Evolutionary conservation across 1,140 invertebrate genomes (phyloP), one percentile per base, ranked within the genome.

Genomic region (Pseudomyrmex concolor): DNA sequence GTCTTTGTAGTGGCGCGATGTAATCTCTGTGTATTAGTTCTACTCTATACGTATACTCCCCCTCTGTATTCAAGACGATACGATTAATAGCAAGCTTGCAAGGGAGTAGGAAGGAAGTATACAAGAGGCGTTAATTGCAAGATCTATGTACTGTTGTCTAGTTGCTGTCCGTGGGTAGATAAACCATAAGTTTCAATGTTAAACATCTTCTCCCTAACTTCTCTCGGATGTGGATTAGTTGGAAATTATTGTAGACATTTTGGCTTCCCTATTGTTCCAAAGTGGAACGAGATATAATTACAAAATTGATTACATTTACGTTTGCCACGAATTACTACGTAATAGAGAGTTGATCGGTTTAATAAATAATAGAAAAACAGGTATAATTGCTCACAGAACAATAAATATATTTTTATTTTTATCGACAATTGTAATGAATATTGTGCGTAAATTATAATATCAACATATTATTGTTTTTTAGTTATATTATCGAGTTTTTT

Each of bases 81-180:
- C 51, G 68, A 76, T 84, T 74, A 84, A 73, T 62, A 84, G 70
- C 64, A 34, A 74, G 82, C n/a, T 77, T 59, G 62, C 73, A 59
- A 67, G 68, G 68, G 43, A 74, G 83, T 45, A 83, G 86, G 87
- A 88, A 88, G 87, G 87, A 88, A 88, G 72, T 66, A 68, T 54
- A 73, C 87, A 88, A 88, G 87, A 85, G 83, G 83, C 68, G 67
- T 68, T 88, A 88, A 88, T 88, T 88, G 86, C 83, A 88, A 88
- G 76, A 82, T 88, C 83, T 85, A 88, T 85, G 81, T 84, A 77
- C 55, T 67, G 82, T 70, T 78, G 66, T 84, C 54, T 68, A 45
- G 43, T 81, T 62, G 71, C 60, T 87, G 71, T 76, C 86, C 86
- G 63, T 67, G 48, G 45, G 25, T 76, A 43, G 60, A 67, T 83